A percentile compares a stretch with the other conserved stretches of the same genome.
phyloP scores from a whole-genome alignment of 2,113 vertebrate species.

The Crotalus helleri region DNA sequence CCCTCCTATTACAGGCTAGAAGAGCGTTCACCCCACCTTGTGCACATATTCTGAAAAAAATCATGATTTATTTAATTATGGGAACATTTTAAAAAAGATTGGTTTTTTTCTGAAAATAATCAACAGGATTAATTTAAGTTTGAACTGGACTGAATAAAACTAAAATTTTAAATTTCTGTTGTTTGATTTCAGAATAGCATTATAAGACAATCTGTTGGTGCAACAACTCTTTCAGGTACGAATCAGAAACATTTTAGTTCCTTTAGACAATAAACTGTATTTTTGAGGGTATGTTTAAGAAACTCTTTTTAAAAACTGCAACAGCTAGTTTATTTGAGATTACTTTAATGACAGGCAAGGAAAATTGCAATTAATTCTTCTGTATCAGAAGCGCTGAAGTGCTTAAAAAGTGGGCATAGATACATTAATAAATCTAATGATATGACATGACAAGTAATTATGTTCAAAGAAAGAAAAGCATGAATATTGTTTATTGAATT shows the following conservation, averaged over 20 bases:
- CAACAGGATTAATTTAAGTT: background rate
- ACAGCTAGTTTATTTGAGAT: background rate
- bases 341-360: background rate
- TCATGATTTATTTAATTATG: background rate
- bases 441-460: background rate
- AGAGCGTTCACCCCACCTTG: background rate
- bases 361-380: background rate
- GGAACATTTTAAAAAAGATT: background rate
- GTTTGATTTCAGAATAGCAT: constrained; percentile 39
- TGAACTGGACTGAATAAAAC: background rate
- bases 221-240: constrained; percentile 39
- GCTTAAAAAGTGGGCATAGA: background rate
- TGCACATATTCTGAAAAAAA: background rate
- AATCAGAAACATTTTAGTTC: background rate
- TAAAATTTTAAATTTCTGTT: constrained; percentile 15
- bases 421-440: background rate
- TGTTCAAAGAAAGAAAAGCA: background rate
- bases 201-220: background rate
- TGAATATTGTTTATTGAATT: background rate
- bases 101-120: background rate
- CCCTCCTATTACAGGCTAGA: background rate
- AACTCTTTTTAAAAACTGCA: background rate
- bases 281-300: background rate
- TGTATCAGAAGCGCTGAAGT: background rate
- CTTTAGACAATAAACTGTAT: background rate